Percentiles rank a stretch among this genome's conserved stretches.
These are phyloP conservation scores for Chelon auratus DNA, from an alignment of 2,797 vertebrate genomes.

Conservation along the genomic window DNA sequence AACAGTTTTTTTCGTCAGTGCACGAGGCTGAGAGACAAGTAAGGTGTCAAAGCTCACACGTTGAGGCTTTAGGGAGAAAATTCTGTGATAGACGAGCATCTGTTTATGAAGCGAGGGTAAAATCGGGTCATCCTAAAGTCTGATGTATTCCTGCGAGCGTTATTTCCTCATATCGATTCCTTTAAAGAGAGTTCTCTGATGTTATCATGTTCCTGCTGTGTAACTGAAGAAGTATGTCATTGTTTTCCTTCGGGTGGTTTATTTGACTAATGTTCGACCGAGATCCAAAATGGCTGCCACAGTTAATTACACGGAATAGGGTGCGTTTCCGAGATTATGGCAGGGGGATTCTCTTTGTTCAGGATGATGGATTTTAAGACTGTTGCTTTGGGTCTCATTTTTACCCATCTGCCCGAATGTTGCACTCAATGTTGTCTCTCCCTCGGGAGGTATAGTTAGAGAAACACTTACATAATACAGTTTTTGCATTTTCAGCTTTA, in stretches of 20 bases:
- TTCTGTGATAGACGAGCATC: neutral
- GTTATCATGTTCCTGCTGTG: slow-evolving; percentile 46
- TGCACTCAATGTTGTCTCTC: slow-evolving; percentile 13
- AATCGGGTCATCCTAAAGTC: slow-evolving; percentile 2
- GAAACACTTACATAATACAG: neutral
- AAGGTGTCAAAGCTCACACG: slow-evolving; percentile 32
- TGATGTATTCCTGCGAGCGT: slow-evolving; percentile 1
- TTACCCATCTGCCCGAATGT: slow-evolving; percentile 29
- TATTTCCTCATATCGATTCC: slow-evolving; percentile 36
- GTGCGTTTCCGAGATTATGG: slow-evolving; percentile 46
- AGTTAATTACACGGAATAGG: slow-evolving; percentile 58
- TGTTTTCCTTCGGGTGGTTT: slow-evolving; percentile 62
- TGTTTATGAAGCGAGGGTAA: slow-evolving; percentile 15
- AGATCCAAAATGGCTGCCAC: slow-evolving; percentile 63
- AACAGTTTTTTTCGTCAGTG: neutral
- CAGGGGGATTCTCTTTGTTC: slow-evolving; percentile 25
- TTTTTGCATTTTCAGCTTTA: slow-evolving; percentile 13
- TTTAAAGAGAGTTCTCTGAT: slow-evolving; percentile 39
- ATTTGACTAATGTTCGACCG: slow-evolving; percentile 56
- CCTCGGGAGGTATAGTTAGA: slow-evolving; percentile 3
- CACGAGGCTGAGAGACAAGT: slow-evolving; percentile 29
- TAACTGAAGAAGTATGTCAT: slow-evolving; percentile 63
- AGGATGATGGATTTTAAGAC: slow-evolving; percentile 25
- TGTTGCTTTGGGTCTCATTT: slow-evolving; percentile 9
- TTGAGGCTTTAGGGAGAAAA: neutral